Percentiles rank a stretch among this genome's conserved stretches.
Evolutionary conservation across 1,140 invertebrate genomes (phyloP).

Genomic region (Proctacanthus coquilletti): DNA sequence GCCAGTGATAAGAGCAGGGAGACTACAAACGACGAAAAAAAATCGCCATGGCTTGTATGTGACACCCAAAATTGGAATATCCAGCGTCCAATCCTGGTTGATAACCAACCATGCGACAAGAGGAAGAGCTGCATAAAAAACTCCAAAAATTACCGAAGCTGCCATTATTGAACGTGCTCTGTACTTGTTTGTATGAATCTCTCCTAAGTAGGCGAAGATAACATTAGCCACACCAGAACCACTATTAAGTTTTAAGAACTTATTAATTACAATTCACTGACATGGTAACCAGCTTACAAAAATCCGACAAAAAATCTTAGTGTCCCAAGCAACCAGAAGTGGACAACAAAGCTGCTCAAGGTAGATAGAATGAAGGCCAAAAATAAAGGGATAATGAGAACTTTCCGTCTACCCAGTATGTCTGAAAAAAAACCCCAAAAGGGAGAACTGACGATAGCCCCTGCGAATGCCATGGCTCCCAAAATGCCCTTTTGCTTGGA

Average conservation of each 20-base stretch:
- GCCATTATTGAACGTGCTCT: background rate
- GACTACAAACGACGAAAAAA: background rate
- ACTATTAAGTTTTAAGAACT: too few relatives aligned
- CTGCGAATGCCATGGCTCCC: constrained; percentile 42
- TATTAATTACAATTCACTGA: too few relatives aligned
- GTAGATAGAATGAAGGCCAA: constrained; percentile 46
- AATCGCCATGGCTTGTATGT: constrained; percentile 7
- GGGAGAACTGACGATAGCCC: constrained; percentile 38
- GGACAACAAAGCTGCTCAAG: constrained; percentile 45
- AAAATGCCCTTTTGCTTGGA: constrained; percentile 42
- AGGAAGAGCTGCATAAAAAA: background rate
- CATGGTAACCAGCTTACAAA: too few relatives aligned
- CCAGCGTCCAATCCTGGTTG: constrained; percentile 5
- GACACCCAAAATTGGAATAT: background rate
- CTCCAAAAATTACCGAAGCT: background rate
- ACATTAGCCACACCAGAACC: too few relatives aligned
- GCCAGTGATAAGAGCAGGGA: background rate
- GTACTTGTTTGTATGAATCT: constrained; percentile 1
- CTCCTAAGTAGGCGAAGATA: constrained; percentile 3
- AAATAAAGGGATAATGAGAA: constrained; percentile 50
- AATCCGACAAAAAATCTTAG: constrained; percentile 54
- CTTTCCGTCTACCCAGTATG: constrained; percentile 45
- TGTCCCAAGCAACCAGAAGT: constrained; percentile 42
- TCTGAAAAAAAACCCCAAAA: constrained; percentile 67
- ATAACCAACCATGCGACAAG: constrained; percentile 3